Percentiles rank a stretch among this genome's conserved stretches.
Conservation (phyloP, 1,140 invertebrate genomes). For the Saxidomus purpurata region DNA sequence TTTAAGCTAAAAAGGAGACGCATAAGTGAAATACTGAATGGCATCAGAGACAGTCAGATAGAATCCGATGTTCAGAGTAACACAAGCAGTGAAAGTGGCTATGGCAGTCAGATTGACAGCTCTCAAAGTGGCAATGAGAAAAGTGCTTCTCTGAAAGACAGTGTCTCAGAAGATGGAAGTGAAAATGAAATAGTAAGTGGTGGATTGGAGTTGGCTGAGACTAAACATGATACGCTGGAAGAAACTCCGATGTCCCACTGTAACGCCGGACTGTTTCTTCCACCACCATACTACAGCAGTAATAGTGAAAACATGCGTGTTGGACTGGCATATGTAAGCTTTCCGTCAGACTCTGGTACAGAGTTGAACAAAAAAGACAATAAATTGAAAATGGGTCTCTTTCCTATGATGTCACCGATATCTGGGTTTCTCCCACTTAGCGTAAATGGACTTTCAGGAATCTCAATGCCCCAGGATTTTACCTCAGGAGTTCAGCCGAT, state of each 20-base stretch:
- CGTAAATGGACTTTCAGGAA: conserved; percentile 27
- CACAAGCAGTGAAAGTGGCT: conserved; percentile 58
- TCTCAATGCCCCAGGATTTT: background rate
- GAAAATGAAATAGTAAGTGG: background rate
- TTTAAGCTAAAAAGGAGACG: conserved; percentile 57
- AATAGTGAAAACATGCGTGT: conserved; percentile 31
- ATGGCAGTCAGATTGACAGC: conserved; percentile 10
- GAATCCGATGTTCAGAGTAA: conserved; percentile 60
- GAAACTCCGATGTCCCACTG: background rate
- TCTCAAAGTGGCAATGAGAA: background rate
- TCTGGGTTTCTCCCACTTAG: conserved; percentile 10
- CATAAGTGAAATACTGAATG: conserved; percentile 5
- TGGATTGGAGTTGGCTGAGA: background rate
- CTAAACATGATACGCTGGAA: background rate
- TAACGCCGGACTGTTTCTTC: background rate
- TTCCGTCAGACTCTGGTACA: background rate
- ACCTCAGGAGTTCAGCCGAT: conserved; percentile 50
- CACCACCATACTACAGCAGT: background rate
- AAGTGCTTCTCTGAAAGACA: background rate
- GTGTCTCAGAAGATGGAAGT: background rate
- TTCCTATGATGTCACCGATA: conserved; percentile 49
- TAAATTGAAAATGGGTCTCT: conserved; percentile 56
- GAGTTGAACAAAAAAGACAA: background rate
- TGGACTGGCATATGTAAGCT: conserved; percentile 48
- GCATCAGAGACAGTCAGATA: background rate